phyloP scores from a whole-genome alignment of 2,113 vertebrate species.

The Carassius gibelio region DNA sequence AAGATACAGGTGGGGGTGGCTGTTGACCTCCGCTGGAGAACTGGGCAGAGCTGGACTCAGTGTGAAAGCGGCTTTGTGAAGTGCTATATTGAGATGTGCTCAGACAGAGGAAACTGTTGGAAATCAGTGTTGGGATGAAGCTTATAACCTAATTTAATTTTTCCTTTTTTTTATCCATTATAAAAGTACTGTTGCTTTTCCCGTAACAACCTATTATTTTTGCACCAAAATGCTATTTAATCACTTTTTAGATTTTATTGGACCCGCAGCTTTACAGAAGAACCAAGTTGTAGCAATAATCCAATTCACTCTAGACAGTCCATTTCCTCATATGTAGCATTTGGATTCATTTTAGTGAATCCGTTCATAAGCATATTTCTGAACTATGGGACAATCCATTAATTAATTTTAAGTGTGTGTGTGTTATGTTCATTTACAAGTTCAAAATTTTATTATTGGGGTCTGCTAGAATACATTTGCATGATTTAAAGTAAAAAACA shows the following conservation, averaged over 20 bases:
- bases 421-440: not conserved
- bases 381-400: not conserved
- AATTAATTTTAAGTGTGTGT: not conserved
- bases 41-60: constrained; percentile 10
- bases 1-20: constrained; percentile 32
- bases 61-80: constrained; percentile 34
- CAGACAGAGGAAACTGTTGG: constrained; percentile 22
- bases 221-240: not conserved
- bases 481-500: not conserved
- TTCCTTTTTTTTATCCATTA: not conserved
- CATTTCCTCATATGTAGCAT: not conserved
- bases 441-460: not conserved
- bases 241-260: not conserved
- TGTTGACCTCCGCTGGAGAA: constrained; percentile 26
- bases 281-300: not conserved
- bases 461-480: not conserved
- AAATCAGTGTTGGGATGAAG: constrained; percentile 8
- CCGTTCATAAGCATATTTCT: not conserved
- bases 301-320: not conserved
- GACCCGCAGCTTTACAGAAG: not conserved
- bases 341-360: not conserved
- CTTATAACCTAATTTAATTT: not conserved
- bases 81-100: constrained; percentile 24
- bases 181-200: not conserved
- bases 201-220: constrained; percentile 2